Evolutionary conservation across 2,797 vertebrate genomes (phyloP).

Genomic region (Lophotriccus pileatus): DNA sequence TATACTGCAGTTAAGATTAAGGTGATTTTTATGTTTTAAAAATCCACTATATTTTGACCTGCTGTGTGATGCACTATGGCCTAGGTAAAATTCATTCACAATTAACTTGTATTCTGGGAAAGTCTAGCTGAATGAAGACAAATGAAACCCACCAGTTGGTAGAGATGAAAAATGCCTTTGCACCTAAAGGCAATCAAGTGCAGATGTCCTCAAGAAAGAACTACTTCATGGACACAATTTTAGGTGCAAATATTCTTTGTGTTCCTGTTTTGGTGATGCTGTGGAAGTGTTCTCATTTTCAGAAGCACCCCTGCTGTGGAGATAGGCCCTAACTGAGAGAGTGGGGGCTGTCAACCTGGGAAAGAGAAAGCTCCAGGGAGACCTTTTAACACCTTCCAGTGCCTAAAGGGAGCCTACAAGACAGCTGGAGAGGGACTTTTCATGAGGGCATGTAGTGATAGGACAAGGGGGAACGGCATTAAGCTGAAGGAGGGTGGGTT

Average conservation of each 20-base stretch:
- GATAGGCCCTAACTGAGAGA: not conserved
- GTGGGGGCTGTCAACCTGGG: not conserved
- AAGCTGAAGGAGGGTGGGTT: not conserved
- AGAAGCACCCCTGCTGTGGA: not conserved
- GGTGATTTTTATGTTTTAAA: not conserved
- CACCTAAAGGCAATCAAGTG: not conserved
- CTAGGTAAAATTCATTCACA: not conserved
- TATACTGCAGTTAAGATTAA: not conserved
- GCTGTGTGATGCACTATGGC: not conserved
- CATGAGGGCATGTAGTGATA: not conserved
- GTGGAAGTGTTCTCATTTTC: not conserved
- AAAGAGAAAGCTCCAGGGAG: not conserved
- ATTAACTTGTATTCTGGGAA: not conserved
- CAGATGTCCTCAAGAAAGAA: not conserved
- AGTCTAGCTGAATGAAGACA: not conserved
- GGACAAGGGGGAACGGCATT: not conserved
- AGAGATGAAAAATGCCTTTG: not conserved
- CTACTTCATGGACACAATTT: not conserved
- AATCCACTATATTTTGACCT: not conserved
- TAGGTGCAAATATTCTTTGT: not conserved
- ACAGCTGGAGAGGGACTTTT: not conserved
- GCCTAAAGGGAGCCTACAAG: not conserved
- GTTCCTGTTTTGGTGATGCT: not conserved
- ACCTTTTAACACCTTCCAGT: not conserved
- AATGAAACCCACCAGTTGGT: not conserved